A percentile compares a stretch with the other conserved stretches of the same genome.
These are phyloP conservation scores for Malaclemys terrapin DNA, from an alignment of 2,113 vertebrate genomes.

Conservation along the genomic window DNA sequence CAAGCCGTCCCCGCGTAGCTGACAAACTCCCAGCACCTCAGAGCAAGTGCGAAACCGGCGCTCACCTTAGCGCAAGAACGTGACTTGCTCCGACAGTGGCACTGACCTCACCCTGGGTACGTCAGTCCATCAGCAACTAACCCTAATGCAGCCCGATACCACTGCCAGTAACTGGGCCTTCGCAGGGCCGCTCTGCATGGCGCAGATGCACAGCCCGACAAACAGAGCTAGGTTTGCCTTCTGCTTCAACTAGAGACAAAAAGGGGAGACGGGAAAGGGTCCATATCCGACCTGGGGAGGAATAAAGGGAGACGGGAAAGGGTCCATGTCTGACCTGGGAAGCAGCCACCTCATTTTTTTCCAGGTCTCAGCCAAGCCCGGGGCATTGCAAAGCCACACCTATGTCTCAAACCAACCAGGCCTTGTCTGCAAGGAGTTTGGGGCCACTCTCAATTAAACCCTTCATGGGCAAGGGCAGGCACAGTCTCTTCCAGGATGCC, in stretches of 20 bases:
- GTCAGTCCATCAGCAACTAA: background rate
- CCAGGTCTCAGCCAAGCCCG: background rate
- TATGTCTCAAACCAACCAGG: background rate
- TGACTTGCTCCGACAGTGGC: too few relatives aligned
- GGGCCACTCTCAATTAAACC: background rate
- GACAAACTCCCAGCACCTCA: background rate
- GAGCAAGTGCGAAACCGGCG: too few relatives aligned
- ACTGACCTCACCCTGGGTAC: too few relatives aligned
- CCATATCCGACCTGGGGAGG: background rate
- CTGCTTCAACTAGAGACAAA: too few relatives aligned
- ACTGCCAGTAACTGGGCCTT: background rate
- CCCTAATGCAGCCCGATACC: background rate
- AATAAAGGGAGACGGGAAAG: background rate
- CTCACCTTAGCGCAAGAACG: too few relatives aligned
- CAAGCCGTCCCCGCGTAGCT: background rate
- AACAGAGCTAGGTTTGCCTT: too few relatives aligned
- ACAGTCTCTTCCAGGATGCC: too few relatives aligned
- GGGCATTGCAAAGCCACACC: background rate
- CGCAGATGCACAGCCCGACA: background rate
- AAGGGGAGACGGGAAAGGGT: too few relatives aligned
- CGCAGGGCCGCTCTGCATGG: background rate
- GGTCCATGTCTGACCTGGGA: too few relatives aligned
- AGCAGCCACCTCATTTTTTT: too few relatives aligned
- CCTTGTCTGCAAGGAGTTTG: background rate
- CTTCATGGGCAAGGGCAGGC: background rate